Evolutionary conservation across 2,113 vertebrate species (phyloP).

Genomic region (Hippocampus guttulatus): DNA sequence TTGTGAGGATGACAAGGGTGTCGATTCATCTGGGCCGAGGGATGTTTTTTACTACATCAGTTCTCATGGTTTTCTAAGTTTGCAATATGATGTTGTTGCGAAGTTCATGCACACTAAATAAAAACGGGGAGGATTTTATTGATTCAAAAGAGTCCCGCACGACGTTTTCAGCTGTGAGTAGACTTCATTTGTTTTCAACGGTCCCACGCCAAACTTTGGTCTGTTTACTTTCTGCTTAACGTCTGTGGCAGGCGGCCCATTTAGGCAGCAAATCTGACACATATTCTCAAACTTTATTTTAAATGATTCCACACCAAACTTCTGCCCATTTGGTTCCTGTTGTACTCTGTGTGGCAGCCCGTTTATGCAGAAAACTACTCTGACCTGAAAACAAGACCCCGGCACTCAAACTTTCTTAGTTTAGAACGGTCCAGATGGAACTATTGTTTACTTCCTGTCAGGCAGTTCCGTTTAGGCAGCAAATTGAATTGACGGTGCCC

Average conservation of each 20-base stretch:
- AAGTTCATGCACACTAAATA: conserved; percentile 20
- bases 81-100: conserved; percentile 61
- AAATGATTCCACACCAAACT: not conserved
- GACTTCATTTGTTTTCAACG: not conserved
- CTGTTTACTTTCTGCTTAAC: not conserved
- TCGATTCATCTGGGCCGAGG: conserved; percentile 76
- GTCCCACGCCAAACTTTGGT: not conserved
- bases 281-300: not conserved
- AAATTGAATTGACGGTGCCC: not conserved
- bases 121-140: not conserved
- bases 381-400: not conserved
- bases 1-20: conserved; percentile 80
- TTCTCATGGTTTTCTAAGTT: conserved; percentile 66
- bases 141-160: not conserved
- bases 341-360: not conserved
- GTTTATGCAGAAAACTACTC: not conserved
- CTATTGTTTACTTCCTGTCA: not conserved
- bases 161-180: not conserved
- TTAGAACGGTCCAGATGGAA: not conserved
- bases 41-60: conserved; percentile 71
- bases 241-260: not conserved
- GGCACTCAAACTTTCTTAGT: not conserved
- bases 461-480: not conserved
- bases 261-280: not conserved
- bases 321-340: not conserved